Evolutionary conservation across 2,113 vertebrate genomes (phyloP).

Genomic region (Excalfactoria chinensis): DNA sequence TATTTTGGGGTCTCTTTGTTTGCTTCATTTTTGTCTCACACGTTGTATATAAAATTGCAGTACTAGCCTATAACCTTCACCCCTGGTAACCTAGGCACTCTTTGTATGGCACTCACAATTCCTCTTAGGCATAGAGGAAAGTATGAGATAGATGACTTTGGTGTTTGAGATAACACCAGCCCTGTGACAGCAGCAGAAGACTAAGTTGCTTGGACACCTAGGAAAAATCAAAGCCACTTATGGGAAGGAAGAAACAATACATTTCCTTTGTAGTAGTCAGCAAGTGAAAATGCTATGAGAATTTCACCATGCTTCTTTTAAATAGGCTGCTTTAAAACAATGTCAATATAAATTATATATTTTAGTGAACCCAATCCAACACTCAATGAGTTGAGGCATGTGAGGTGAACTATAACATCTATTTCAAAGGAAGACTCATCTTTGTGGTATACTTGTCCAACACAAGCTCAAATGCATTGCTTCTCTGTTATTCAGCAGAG

Average conservation of each 20-base stretch:
- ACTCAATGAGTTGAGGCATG: not conserved
- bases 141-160: not conserved
- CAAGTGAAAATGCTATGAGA: not conserved
- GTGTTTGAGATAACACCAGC: not conserved
- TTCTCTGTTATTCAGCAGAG: not conserved
- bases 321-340: not conserved
- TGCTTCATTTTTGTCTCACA: not conserved
- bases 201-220: not conserved
- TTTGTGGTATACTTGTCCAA: not conserved
- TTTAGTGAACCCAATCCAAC: not conserved
- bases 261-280: not conserved
- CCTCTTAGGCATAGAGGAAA: not conserved
- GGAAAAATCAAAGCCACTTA: not conserved
- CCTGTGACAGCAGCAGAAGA: not conserved
- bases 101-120: not conserved
- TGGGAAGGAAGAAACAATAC: not conserved
- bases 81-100: not conserved
- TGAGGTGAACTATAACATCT: not conserved
- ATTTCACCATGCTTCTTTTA: not conserved
- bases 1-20: not conserved
- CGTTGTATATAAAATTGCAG: not conserved
- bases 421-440: not conserved
- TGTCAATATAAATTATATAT: not conserved
- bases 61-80: not conserved
- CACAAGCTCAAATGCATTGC: not conserved